Base-by-base conservation (phyloP, 2,113 vertebrate genomes). In the Oryzias celebensis region DNA sequence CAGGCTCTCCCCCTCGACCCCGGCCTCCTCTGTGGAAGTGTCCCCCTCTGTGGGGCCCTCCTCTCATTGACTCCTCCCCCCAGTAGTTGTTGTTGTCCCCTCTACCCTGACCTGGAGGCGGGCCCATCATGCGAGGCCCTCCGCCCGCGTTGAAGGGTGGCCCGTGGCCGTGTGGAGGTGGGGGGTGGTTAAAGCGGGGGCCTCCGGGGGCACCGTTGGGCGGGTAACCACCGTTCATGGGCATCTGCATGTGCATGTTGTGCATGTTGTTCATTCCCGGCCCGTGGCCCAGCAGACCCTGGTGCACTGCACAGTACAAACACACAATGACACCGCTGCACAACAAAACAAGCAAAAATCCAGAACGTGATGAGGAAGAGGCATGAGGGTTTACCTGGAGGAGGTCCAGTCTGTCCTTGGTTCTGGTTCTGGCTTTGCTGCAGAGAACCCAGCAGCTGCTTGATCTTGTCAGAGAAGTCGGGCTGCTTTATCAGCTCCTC, bases 401-500 rank as follows among this genome's bases (percentile, higher is more conserved):
- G 86, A 22, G 88, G 87, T 50, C 83, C 88, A 10, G 72, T 81
- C 62, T 85, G 87, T 55, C 72, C 84, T 59, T 84, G 82, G 10
- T 72, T 82, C 62, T 85, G 87, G 57, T 73, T 85, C 60, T 84
- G 82, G n/a, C 78, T 91, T 77, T 93, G 92, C 73, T 93, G 92
- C 41, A 92, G 81, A 10, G 95, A 94, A 44, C 95, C 96, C 63
- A 97, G 82, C 0, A 97, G 88, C 79, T 96, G 94, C 49, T 96
- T 96, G 60, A 98, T 94, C 76, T 96, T 96, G 68, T 98, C 94
- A 0, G 95, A 94, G 71, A 96, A 96, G 79, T 96, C 93, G 0
- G 96, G 95, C 52, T 97, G 95, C 57, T 95, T 97, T 69, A 96
- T 93, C 52, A 98, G 56, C 17, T 98, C 96, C 65, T 98, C 96